A percentile compares a stretch with the other conserved stretches of the same genome.
Conservation (phyloP, 2,888 invertebrate species). For the Lithosia quadra region DNA sequence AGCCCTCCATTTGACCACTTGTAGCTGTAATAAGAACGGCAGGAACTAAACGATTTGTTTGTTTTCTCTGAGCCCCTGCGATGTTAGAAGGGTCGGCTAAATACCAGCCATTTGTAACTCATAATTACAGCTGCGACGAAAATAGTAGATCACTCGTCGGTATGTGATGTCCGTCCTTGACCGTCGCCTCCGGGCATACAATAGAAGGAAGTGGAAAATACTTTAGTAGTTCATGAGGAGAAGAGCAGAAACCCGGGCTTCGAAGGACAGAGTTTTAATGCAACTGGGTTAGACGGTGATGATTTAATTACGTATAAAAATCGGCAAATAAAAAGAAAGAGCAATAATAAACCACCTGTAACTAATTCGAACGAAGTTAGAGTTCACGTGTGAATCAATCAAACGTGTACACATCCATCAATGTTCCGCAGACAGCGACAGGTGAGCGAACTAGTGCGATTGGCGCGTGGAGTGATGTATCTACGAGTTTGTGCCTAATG, state of each 20-base stretch:
- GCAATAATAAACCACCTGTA: not conserved
- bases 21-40: not conserved
- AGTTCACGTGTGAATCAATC: conserved; percentile 8
- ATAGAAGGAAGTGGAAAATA: too few relatives aligned
- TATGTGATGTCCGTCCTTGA: too few relatives aligned
- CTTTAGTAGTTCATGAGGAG: too few relatives aligned
- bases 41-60: not conserved
- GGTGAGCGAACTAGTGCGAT: not conserved
- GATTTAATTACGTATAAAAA: too few relatives aligned
- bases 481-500: not conserved
- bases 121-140: not conserved
- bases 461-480: not conserved
- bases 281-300: too few relatives aligned
- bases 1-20: not conserved
- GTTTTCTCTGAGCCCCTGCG: not conserved
- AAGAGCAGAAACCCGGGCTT: too few relatives aligned
- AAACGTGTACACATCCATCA: conserved; percentile 6
- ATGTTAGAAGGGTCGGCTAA: not conserved
- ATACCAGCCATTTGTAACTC: not conserved
- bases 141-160: not conserved
- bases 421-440: not conserved
- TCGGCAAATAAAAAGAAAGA: not conserved
- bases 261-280: too few relatives aligned
- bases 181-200: too few relatives aligned
- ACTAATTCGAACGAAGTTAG: not conserved